These are phyloP conservation scores for Microchirus variegatus DNA, from an alignment of 2,797 vertebrate species.

Conservation along the genomic window DNA sequence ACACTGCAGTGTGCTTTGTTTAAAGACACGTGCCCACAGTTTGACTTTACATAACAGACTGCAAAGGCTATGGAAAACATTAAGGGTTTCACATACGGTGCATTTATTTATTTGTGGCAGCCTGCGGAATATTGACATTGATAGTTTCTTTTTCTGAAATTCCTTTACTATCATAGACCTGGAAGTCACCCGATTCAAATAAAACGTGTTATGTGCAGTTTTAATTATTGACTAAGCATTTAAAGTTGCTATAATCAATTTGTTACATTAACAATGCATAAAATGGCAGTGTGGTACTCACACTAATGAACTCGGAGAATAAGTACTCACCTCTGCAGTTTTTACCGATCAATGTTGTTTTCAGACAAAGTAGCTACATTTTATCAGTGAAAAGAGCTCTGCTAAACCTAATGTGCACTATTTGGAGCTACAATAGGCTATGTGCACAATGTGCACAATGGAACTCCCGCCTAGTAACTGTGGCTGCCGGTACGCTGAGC, in stretches of 20 bases:
- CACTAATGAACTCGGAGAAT: background rate
- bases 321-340: background rate
- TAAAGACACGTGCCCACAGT: slow-evolving; percentile 15
- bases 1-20: slow-evolving; percentile 28
- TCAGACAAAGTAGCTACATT: background rate
- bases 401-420: background rate
- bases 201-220: background rate
- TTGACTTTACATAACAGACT: slow-evolving; percentile 10
- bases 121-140: background rate
- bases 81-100: background rate
- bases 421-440: too few species aligned
- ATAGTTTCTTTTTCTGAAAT: background rate
- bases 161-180: background rate
- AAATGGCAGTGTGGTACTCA: background rate
- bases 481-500: too few species aligned
- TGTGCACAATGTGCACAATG: too few species aligned
- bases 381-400: background rate
- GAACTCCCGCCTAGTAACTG: too few species aligned
- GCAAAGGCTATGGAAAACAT: slow-evolving; percentile 1
- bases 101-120: background rate
- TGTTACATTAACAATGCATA: background rate
- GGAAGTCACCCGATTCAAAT: background rate
- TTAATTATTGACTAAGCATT: background rate
- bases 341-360: background rate
- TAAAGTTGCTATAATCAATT: background rate